Percentiles rank a stretch among this genome's conserved stretches.
phyloP scores from a whole-genome alignment of 2,797 vertebrate species.

The Antrozous pallidus region DNA sequence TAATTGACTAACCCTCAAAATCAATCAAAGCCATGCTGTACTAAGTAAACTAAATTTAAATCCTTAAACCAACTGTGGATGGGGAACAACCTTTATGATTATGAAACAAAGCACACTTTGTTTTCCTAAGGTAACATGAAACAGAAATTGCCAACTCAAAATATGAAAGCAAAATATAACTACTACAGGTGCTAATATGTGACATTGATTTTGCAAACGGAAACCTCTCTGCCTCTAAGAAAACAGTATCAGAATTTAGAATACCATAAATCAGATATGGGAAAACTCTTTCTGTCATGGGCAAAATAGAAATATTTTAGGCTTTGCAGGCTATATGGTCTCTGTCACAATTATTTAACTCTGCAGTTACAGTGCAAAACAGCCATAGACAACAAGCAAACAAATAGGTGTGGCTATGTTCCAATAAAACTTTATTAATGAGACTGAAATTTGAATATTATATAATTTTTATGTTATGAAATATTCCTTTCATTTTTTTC shows the following conservation, averaged over 20 bases:
- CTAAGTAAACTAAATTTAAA: constrained; percentile 50
- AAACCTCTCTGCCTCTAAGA: constrained; percentile 5
- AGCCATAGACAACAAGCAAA: constrained; percentile 31
- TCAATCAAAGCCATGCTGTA: constrained; percentile 34
- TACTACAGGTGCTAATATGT: not conserved
- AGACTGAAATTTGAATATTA: constrained; percentile 35
- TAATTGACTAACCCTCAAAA: constrained; percentile 41
- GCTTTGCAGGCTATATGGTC: not conserved
- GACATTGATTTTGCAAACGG: constrained; percentile 9
- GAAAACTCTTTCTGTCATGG: not conserved
- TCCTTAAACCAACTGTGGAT: constrained; percentile 31
- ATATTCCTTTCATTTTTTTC: constrained; percentile 9
- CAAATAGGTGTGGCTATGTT: constrained; percentile 11
- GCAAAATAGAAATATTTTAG: not conserved
- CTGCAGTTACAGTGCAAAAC: not conserved
- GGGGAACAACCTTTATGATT: constrained; percentile 13
- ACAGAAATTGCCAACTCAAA: constrained; percentile 36
- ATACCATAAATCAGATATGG: not conserved
- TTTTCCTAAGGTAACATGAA: constrained; percentile 39
- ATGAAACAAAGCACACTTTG: constrained; percentile 43
- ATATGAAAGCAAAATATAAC: constrained; percentile 19
- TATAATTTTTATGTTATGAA: constrained; percentile 26
- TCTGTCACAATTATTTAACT: not conserved
- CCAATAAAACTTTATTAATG: constrained; percentile 54
- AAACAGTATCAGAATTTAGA: constrained; percentile 14